Evolutionary conservation across 2,797 vertebrate species (phyloP), one percentile per base, ranked within the genome.

Genomic region (Philypnodon macrostomus): DNA sequence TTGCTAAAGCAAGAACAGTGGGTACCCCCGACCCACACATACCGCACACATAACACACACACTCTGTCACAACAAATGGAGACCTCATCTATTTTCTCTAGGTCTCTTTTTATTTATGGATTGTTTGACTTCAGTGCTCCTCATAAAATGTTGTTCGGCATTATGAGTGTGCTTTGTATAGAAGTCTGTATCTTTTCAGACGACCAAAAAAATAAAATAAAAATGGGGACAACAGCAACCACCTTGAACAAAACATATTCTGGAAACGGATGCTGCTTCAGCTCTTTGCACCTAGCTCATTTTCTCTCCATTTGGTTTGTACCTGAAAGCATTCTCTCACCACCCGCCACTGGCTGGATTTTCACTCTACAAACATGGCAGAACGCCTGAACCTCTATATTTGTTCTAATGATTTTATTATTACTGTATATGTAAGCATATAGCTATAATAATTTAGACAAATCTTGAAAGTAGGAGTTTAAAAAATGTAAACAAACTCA

Each of bases 61-160:
- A 61, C 53, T 51, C 48, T 67, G 61, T 63, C 63, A 67, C 52
- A 15, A 18, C 1, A 53, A 65, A 59, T 42, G 27, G 47, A 59
- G 47, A 77, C 59, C 58, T 76, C 67, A 64, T 74, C 58, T 75
- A 57, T 80, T 80, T 77, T 68, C 53, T 59, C 17, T 0, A 12
- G 50, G 42, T 75, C 59, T 59, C 47, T 62, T 78, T 71, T 69
- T 71, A 66, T 82, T 77, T 63, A 66, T 63, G 51, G 47, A 56
- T 75, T 67, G 59, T 72, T 70, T 69, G 59, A 70, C 73, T 80
- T 79, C 64, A 47, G 31, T 49, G 66, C 63, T 65, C 33, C 46
- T 58, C 14, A 9, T 42, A 41, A 69, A 72, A 74, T 50, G 57
- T 56, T 68, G 38, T 62, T 57, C 1, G 8, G 58, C 60, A 37